Evolutionary conservation across 2,888 invertebrate genomes (phyloP).

Genomic region (Cremastinae sp.): DNA sequence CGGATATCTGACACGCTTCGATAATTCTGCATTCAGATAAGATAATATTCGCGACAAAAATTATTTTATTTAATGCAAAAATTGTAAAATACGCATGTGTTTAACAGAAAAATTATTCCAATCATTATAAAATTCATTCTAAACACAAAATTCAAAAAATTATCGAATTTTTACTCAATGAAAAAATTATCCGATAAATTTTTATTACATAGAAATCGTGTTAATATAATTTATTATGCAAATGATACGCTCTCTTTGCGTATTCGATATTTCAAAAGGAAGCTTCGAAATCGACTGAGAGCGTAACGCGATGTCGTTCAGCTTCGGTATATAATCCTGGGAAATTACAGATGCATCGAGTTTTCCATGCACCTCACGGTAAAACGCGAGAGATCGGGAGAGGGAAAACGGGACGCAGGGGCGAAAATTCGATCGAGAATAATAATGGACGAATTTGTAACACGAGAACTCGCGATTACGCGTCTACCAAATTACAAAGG

Average conservation of each 20-base stretch:
- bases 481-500: conserved; percentile 36
- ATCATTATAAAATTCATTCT: no score
- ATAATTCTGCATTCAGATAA: conserved; percentile 23
- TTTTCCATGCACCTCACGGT: not conserved
- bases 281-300: conserved; percentile 47
- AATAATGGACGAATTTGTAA: conserved; percentile 27
- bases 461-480: conserved; percentile 27
- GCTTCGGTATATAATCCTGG: not conserved
- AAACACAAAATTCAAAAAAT: no score
- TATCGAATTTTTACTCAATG: no score
- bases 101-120: no score
- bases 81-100: no score
- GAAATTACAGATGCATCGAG: not conserved
- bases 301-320: conserved; percentile 26
- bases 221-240: no score
- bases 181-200: no score
- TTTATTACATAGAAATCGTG: no score
- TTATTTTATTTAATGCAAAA: not conserved
- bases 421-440: conserved; percentile 32
- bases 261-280: conserved; percentile 27
- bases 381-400: not conserved
- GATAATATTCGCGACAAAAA: conserved; percentile 22
- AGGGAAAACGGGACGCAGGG: not conserved
- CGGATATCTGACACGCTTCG: conserved; percentile 46
- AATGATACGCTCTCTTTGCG: not conserved